phyloP scores from a whole-genome alignment of 2,113 vertebrate species.

The Dunckerocampus dactyliophorus region DNA sequence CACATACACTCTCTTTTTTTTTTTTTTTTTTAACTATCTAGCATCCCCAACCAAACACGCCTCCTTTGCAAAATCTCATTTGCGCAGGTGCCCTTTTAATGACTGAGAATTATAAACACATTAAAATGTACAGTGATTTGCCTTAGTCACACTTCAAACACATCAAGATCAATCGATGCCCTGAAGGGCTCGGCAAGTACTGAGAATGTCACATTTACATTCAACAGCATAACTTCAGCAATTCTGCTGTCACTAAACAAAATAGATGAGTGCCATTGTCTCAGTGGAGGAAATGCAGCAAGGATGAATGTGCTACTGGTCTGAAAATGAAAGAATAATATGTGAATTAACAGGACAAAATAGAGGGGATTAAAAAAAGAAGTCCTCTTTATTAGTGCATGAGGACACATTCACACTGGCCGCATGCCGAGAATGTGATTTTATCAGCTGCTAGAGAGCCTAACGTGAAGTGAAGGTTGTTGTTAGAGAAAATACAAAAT shows the following conservation, averaged over 20 bases:
- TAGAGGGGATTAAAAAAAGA: slow-evolving; percentile 12
- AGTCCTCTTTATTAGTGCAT: slow-evolving; percentile 7
- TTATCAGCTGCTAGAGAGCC: slow-evolving; percentile 10
- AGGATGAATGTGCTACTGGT: neutral
- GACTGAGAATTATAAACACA: slow-evolving; percentile 58
- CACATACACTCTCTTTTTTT: neutral
- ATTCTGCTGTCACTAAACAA: slow-evolving; percentile 36
- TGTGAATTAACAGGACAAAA: slow-evolving; percentile 11
- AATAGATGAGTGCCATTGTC: slow-evolving; percentile 17
- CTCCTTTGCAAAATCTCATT: slow-evolving; percentile 47
- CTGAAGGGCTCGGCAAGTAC: slow-evolving; percentile 46
- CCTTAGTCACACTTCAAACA: slow-evolving; percentile 52
- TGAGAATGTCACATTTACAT: slow-evolving; percentile 59
- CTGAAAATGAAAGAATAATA: neutral
- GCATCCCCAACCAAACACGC: slow-evolving; percentile 17
- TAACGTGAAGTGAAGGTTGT: neutral
- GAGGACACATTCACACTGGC: slow-evolving; percentile 4
- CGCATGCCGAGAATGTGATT: slow-evolving; percentile 20
- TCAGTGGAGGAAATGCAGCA: slow-evolving; percentile 23
- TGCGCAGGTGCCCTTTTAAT: slow-evolving; percentile 61
- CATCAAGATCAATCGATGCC: slow-evolving; percentile 32
- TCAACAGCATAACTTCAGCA: slow-evolving; percentile 29
- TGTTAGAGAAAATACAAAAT: slow-evolving; percentile 23
- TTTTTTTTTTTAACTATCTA: neutral
- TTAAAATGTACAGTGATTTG: slow-evolving; percentile 61